phyloP scores from a whole-genome alignment of 2,888 invertebrate genomes.

The Anthrax anthrax region DNA sequence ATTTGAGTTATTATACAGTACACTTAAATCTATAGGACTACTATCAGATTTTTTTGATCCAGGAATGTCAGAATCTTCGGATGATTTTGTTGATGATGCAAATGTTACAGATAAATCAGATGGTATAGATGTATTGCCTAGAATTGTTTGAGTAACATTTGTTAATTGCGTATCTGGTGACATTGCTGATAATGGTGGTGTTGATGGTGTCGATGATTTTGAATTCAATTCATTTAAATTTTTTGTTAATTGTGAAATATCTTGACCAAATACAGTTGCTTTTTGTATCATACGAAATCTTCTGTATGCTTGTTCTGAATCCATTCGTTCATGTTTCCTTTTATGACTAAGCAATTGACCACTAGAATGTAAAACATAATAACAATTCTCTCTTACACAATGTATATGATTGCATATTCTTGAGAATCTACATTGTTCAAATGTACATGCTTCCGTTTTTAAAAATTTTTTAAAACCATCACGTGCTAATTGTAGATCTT shows the following conservation, averaged over 20 bases:
- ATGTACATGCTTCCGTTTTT: constrained; percentile 90
- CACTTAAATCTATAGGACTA: constrained; percentile 1
- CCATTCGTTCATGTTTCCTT: constrained; percentile 89
- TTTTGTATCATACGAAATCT: constrained; percentile 25
- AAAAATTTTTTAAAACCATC: constrained; percentile 98
- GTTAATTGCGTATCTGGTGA: constrained; percentile 8
- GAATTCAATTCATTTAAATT: constrained; percentile 1
- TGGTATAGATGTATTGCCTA: neutral
- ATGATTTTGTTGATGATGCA: neutral
- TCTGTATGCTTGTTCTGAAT: constrained; percentile 52
- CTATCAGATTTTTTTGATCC: neutral
- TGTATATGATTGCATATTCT: constrained; percentile 96
- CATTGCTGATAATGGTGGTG: constrained; percentile 7
- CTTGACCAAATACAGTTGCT: constrained; percentile 14
- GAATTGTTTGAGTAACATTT: neutral
- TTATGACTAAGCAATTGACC: constrained; percentile 96
- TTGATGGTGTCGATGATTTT: constrained; percentile 2
- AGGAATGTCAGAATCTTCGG: neutral
- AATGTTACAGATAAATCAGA: constrained; percentile 3
- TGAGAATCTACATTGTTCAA: constrained; percentile 83
- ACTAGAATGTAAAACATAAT: constrained; percentile 90
- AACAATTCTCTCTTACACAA: constrained; percentile 89
- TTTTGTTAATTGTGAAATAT: constrained; percentile 1
- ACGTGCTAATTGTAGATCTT: constrained; percentile 86
- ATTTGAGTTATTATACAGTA: constrained; percentile 1